These are phyloP conservation scores for Forbesichthys papilliferus DNA, from an alignment of 2,113 vertebrate genomes.

Conservation along the genomic window DNA sequence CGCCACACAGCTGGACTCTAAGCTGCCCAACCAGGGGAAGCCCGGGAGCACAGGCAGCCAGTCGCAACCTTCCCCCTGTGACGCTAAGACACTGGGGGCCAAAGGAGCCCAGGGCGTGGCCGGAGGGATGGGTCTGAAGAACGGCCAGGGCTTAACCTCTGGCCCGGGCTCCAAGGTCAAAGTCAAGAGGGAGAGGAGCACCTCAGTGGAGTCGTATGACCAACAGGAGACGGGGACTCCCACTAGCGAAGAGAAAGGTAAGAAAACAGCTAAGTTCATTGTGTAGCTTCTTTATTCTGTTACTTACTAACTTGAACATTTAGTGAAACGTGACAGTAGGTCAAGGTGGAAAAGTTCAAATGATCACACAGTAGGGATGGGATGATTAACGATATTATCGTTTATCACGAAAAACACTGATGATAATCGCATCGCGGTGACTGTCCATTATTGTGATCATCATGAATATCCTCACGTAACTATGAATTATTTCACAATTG, in stretches of 20 bases:
- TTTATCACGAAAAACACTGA: no score
- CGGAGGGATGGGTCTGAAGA: slow-evolving; percentile 96
- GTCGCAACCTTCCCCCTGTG: slow-evolving; percentile 95
- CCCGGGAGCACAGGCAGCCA: slow-evolving; percentile 94
- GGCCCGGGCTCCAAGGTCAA: slow-evolving; percentile 95
- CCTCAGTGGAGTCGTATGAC: slow-evolving; percentile 95
- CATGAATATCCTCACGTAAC: no score
- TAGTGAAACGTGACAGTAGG: no score
- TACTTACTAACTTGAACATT: no score
- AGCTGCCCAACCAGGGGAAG: slow-evolving; percentile 99
- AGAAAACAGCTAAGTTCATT: neutral
- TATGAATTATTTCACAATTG: no score
- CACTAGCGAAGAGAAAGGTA: slow-evolving; percentile 92
- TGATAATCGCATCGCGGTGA: no score
- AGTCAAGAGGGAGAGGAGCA: slow-evolving; percentile 95
- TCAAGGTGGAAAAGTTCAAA: neutral
- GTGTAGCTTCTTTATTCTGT: no score
- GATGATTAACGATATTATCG: no score
- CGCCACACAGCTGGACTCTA: slow-evolving; percentile 97
- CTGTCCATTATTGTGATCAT: no score
- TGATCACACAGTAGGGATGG: neutral
- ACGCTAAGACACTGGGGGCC: slow-evolving; percentile 82
- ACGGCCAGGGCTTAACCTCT: slow-evolving; percentile 85
- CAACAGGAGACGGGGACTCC: slow-evolving; percentile 93
- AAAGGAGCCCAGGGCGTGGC: slow-evolving; percentile 87